Evolutionary conservation across 2,888 invertebrate genomes (phyloP), one percentile per base, ranked within the genome.

Genomic region (Hemaris fuciformis): DNA sequence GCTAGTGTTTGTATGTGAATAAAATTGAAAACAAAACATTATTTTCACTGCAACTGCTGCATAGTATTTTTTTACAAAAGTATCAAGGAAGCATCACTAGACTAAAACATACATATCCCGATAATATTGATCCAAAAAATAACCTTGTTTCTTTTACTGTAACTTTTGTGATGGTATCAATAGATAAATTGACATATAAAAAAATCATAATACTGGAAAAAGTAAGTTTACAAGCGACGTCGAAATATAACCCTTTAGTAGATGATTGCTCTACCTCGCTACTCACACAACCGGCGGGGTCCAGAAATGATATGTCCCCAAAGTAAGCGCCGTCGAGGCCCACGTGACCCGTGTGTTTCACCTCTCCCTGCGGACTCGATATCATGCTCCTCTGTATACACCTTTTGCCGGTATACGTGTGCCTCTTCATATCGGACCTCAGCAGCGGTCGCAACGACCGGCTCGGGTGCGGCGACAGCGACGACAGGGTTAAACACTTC

Each of bases 301-400:
- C 89, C 75, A 94, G 80, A 73, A 94, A 94, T 2, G 94, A 93
- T 64, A 99, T 95, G 85, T 99, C 98, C 1, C 99, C 99, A 86
- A 99, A 99, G 81, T 97, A 97, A 27, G 98, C 98, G 0, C 99
- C 99, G 85, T 99, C 99, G 46, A 98, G 93, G 0, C 99, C 99
- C 10, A 99, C 98, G 84, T 99, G 99, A 0, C 95, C 93, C 0
- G 98, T 99, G 84, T 99, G 99, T 77, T 98, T 97, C 20, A 99
- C 95, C 84, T 99, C 99, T 42, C 98, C 98, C 84, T 99, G 98
- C 0, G 99, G 99, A 64, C 97, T 96, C 57, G 99, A 98, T 77
- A 99, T 99, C 98, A 99, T 98, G 83, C 97, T 97, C 7, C 97
- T 95, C 63, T 96, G 94, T 61, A 98, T 93, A 70, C 96, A 95